These are phyloP conservation scores for Alca torda DNA, from an alignment of 2,797 vertebrate genomes.

Conservation along the genomic window DNA sequence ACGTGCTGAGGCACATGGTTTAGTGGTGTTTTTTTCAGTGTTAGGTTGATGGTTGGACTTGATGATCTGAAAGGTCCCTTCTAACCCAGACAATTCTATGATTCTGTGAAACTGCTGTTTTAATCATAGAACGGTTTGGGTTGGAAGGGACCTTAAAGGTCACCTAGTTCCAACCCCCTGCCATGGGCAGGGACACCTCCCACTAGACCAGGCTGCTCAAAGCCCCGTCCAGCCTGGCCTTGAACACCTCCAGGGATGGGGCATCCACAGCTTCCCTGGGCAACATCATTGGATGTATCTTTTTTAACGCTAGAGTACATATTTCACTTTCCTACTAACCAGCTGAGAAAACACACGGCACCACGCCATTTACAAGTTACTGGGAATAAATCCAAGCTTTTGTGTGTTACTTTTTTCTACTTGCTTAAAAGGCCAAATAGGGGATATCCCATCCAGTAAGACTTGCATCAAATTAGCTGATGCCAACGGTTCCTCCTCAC, in stretches of 20 bases:
- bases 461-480: not conserved
- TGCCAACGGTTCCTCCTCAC: not conserved
- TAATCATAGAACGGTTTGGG: too few relatives aligned
- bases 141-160: too few relatives aligned
- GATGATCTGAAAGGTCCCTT: too few relatives aligned
- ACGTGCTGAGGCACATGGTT: too few relatives aligned
- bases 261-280: not conserved
- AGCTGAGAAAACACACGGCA: not conserved
- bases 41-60: too few relatives aligned
- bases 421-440: not conserved
- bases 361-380: not conserved
- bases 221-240: too few relatives aligned
- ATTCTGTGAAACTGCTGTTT: too few relatives aligned
- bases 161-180: too few relatives aligned
- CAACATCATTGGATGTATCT: not conserved
- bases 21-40: too few relatives aligned
- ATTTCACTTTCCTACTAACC: not conserved
- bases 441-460: not conserved
- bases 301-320: not conserved
- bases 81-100: too few relatives aligned
- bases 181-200: too few relatives aligned
- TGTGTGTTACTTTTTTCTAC: not conserved
- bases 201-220: too few relatives aligned
- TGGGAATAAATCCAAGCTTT: not conserved
- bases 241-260: not conserved